Evolutionary conservation across 53 echinoderm and acorn worm genomes (phyloP), one percentile per base, ranked within the genome.

Genomic region (Crossaster papposus): DNA sequence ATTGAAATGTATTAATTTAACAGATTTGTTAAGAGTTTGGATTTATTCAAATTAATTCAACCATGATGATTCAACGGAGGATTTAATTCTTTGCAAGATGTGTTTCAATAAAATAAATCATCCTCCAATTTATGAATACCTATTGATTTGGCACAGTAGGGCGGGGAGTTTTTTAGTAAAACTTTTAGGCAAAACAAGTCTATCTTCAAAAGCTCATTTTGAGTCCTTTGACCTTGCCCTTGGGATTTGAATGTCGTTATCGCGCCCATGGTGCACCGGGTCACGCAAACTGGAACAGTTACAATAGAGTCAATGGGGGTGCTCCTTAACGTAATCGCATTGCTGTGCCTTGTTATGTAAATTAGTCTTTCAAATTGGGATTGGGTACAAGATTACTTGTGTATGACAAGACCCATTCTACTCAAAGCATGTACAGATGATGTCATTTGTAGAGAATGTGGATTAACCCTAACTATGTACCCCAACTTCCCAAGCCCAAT

Each of bases 291-390:
- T 68, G 68, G 28, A 68, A 68, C 28, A n/a, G 28, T 68, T 68
- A 68, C 68, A 26, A 68, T 11, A 68, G 24, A n/a, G 1, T 62
- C 17, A 17, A 20, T 68, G 24, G 68, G 68, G 0, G 28, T 68
- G 68, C 68, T 23, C 28, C 68, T 68, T 26, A 10, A 62, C 17
- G 3, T 14, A 62, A 2, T 68, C 68, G 28, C 26, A 68, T 68
- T 68, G 28, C 68, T n/a, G 24, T 68, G 68, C 68, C 68, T 68
- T 68, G 68, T 68, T 26, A 68, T 68, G 68, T 68, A 68, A n/a
- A 68, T 68, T 68, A 26, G 26, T 58, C 17, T 58, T 58, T 20
- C 58, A 14, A 18, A 15, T 14, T 20, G 58, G 58, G 58, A 14
- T 18, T 58, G 7, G 2, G 58, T 58, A 58, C 58, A 58, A 14